These are phyloP conservation scores for Zalophus californianus DNA, from an alignment of 2,797 vertebrate genomes.

Conservation along the genomic window DNA sequence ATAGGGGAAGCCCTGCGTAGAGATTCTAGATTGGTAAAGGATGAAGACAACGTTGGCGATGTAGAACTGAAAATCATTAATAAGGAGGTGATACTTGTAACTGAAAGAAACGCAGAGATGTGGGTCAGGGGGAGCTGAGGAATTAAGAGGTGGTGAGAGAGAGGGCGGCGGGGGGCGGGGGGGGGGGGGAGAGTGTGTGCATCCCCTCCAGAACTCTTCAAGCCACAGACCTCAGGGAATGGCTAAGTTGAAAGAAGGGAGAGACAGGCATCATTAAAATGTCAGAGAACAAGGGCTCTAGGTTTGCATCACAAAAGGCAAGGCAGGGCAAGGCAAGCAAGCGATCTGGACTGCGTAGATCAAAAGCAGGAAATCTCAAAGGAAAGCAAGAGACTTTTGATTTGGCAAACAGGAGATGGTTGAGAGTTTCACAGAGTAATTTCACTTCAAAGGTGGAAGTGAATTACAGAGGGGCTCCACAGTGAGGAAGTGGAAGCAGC, in stretches of 20 bases:
- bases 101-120: not conserved
- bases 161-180: too few relatives aligned
- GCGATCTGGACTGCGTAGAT: not conserved
- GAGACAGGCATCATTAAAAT: not conserved
- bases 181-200: not conserved
- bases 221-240: not conserved
- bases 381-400: not conserved
- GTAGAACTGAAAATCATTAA: not conserved
- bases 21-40: not conserved
- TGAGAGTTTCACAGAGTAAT: not conserved
- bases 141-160: not conserved
- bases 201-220: not conserved
- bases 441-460: not conserved
- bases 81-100: not conserved
- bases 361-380: not conserved
- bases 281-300: not conserved
- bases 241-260: not conserved
- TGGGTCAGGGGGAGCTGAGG: not conserved
- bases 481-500: not conserved
- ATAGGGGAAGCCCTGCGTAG: not conserved
- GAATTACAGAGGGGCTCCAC: not conserved
- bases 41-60: not conserved
- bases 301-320: not conserved
- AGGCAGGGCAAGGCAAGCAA: not conserved
- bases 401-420: not conserved